Evolutionary conservation across 2,113 vertebrate species (phyloP).

Genomic region (Eleginops maclovinus): DNA sequence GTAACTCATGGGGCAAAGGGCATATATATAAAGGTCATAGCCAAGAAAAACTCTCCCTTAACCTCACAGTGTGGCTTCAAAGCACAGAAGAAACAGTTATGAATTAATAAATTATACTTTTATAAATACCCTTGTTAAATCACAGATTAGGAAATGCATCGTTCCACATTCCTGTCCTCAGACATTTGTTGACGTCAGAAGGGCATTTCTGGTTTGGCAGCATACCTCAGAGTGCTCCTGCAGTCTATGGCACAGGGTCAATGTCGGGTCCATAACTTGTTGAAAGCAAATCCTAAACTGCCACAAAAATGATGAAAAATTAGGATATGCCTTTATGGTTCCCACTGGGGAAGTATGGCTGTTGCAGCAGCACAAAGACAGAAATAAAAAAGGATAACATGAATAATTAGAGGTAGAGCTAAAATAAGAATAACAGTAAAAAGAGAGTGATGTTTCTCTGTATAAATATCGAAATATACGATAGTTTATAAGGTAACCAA

Average conservation of each 20-base stretch:
- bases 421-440: neutral
- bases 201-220: slow-evolving; percentile 60
- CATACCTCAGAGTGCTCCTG: slow-evolving; percentile 51
- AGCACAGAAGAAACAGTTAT: neutral
- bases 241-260: slow-evolving; percentile 19
- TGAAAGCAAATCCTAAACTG: too few species aligned
- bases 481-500: too few species aligned
- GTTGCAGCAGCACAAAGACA: neutral
- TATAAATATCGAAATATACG: neutral
- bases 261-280: neutral
- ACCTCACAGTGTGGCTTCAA: neutral
- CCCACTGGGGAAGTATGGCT: neutral
- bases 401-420: neutral
- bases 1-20: neutral
- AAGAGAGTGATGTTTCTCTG: neutral
- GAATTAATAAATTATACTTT: neutral
- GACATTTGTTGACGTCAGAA: neutral
- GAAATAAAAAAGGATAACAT: neutral
- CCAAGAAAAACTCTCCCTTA: neutral
- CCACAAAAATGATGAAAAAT: too few species aligned
- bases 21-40: neutral
- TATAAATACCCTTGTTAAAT: neutral
- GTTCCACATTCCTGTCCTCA: slow-evolving; percentile 54
- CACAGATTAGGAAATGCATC: neutral
- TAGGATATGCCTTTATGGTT: neutral